A percentile compares a stretch with the other conserved stretches of the same genome.
These are phyloP conservation scores for Garra rufa DNA, from an alignment of 2,113 vertebrate genomes.

Conservation along the genomic window DNA sequence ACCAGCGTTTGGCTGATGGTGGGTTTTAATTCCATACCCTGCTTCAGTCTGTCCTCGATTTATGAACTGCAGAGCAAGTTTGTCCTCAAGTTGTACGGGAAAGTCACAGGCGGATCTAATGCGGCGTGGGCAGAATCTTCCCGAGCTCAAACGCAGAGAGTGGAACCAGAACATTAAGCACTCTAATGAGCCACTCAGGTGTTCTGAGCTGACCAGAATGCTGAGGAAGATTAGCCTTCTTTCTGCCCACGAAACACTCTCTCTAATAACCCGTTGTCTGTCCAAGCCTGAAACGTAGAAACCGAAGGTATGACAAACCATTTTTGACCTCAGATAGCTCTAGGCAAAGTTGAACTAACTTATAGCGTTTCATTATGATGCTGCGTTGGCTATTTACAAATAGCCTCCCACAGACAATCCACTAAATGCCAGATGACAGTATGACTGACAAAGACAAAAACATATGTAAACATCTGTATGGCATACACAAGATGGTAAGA, in stretches of 20 bases:
- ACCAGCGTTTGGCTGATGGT: background rate
- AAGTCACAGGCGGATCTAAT: constrained; percentile 42
- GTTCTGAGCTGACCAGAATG: constrained; percentile 49
- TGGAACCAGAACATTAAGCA: constrained; percentile 55
- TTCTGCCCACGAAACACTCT: background rate
- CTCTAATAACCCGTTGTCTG: constrained; percentile 30
- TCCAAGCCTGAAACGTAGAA: background rate
- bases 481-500: background rate
- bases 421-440: background rate
- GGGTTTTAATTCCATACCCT: background rate
- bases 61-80: constrained; percentile 32
- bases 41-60: constrained; percentile 1
- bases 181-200: constrained; percentile 58
- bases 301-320: background rate
- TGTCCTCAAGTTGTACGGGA: constrained; percentile 33
- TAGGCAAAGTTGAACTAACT: background rate
- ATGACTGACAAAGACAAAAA: background rate
- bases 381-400: background rate
- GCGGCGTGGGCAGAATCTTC: constrained; percentile 43
- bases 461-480: background rate
- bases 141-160: constrained; percentile 40
- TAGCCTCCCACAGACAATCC: background rate
- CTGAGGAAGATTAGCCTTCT: constrained; percentile 37
- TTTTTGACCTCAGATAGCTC: background rate
- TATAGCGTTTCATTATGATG: background rate